Percentiles rank a stretch among this genome's conserved stretches.
Evolutionary conservation across 2,888 invertebrate species (phyloP).

Genomic region (Elmis aenea): DNA sequence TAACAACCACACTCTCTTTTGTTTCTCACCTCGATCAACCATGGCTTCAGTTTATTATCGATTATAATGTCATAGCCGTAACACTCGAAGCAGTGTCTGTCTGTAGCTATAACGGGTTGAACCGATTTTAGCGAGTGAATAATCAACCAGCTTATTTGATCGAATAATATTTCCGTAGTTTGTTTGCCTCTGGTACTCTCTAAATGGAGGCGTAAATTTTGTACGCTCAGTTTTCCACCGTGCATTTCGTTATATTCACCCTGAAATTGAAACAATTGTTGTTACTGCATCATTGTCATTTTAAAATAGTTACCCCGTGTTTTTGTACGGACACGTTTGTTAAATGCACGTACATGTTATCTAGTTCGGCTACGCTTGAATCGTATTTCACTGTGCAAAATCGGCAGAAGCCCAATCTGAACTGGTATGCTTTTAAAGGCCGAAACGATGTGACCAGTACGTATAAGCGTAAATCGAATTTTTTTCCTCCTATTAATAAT

Average conservation of each 20-base stretch:
- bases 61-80: conserved; percentile 97
- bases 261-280: conserved; percentile 41
- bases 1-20: too few relatives aligned
- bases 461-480: conserved; percentile 89
- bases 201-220: conserved; percentile 82
- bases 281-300: background rate
- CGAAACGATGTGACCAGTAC: conserved; percentile 91
- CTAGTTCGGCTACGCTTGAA: conserved; percentile 78
- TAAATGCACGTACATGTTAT: conserved; percentile 91
- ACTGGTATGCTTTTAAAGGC: conserved; percentile 89
- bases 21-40: conserved; percentile 72
- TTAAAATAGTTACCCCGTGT: conserved; percentile 65
- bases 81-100: conserved; percentile 88
- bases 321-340: conserved; percentile 98
- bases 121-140: conserved; percentile 92
- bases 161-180: conserved; percentile 83
- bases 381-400: conserved; percentile 96
- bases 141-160: conserved; percentile 83
- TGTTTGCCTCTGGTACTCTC: conserved; percentile 87
- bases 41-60: conserved; percentile 89
- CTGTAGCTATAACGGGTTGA: conserved; percentile 87
- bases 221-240: conserved; percentile 91
- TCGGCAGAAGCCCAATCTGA: conserved; percentile 88
- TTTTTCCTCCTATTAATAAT: conserved; percentile 89
- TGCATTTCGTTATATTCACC: conserved; percentile 91